Percentiles rank a stretch among this genome's conserved stretches.
These are phyloP conservation scores for Sphaerophoria rueppellii DNA, from an alignment of 2,888 invertebrate species.

Conservation along the genomic window DNA sequence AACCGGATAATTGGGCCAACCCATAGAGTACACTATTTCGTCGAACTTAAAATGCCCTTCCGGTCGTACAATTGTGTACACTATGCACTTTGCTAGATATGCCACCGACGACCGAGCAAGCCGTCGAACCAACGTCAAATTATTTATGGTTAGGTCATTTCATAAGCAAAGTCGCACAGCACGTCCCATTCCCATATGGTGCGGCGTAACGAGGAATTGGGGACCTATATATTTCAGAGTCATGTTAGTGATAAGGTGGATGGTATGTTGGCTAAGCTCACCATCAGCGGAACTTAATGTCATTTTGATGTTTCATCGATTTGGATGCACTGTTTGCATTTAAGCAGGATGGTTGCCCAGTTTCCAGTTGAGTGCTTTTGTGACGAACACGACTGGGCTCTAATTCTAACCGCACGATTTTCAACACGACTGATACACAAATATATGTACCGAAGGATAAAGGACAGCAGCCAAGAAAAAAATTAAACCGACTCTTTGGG, in stretches of 20 bases:
- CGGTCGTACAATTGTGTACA: slow-evolving; percentile 14
- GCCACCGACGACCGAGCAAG: slow-evolving; percentile 12
- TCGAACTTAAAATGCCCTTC: slow-evolving; percentile 18
- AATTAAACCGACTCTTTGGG: not conserved
- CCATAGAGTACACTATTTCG: slow-evolving; percentile 38
- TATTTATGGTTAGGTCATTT: slow-evolving; percentile 70
- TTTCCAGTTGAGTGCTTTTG: slow-evolving; percentile 45
- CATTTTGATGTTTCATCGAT: slow-evolving; percentile 64
- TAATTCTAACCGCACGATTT: slow-evolving; percentile 40
- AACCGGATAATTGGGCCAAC: slow-evolving; percentile 59
- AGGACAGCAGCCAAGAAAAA: not conserved
- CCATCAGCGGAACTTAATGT: slow-evolving; percentile 64
- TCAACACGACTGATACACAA: not conserved
- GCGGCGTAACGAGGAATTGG: not conserved
- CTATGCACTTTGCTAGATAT: slow-evolving; percentile 3
- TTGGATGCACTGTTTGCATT: slow-evolving; percentile 20
- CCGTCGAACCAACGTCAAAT: slow-evolving; percentile 54
- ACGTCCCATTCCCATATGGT: not conserved
- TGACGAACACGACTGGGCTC: slow-evolving; percentile 16
- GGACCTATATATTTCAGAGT: not conserved
- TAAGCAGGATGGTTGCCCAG: slow-evolving; percentile 31
- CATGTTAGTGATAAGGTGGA: not conserved
- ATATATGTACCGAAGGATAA: not conserved
- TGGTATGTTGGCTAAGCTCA: not conserved
- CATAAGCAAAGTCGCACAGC: slow-evolving; percentile 51